Base-by-base conservation (phyloP, 1,140 invertebrate genomes). In the Cydia fagiglandana region DNA sequence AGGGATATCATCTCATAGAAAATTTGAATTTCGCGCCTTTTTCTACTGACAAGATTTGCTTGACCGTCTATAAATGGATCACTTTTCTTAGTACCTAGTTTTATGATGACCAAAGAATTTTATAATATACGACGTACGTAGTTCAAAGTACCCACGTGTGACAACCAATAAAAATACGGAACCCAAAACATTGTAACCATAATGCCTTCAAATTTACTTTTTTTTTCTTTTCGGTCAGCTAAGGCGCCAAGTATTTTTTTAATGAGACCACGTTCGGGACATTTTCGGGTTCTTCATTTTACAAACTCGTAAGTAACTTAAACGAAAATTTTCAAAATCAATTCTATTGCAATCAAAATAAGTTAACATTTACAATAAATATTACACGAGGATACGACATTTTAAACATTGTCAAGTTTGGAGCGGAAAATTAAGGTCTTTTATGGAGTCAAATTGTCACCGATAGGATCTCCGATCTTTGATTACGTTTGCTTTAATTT, bases 391-490 rank as follows among this genome's bases (percentile, higher is more conserved):
- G 66, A 70, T 34, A n/a, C 30, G 30, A 45, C 66, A 5, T 17
- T 70, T 38, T 34, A 38, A 34, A 70, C 17, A 45, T 17, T 41
- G 15, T 45, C n/a, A 17, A 70, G 34, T 41, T 38, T 70, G 15
- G 66, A 70, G 66, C 66, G 66, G 66, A 70, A 70, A 70, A 70
- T 70, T 70, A 70, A 70, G 66, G 66, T 70, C 64, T 45, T 70
- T 70, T 70, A 70, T 70, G 66, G 66, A 70, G 66, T 70, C 66
- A 70, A 70, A 38, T 70, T 70, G 66, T 70, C 66, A 70, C 66
- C 66, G 66, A 70, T 70, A 70, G 30, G 30, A 70, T 70, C 66
- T 70, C 38, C 66, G 66, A 70, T 70, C 66, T 70, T 70, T 70
- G 66, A 70, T 38, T 70, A 38, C n/a, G n/a, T 70, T 61, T 61